Evolutionary conservation across 2,888 invertebrate species (phyloP), one percentile per base, ranked within the genome.

Genomic region (Tenthredo scrophulariae): DNA sequence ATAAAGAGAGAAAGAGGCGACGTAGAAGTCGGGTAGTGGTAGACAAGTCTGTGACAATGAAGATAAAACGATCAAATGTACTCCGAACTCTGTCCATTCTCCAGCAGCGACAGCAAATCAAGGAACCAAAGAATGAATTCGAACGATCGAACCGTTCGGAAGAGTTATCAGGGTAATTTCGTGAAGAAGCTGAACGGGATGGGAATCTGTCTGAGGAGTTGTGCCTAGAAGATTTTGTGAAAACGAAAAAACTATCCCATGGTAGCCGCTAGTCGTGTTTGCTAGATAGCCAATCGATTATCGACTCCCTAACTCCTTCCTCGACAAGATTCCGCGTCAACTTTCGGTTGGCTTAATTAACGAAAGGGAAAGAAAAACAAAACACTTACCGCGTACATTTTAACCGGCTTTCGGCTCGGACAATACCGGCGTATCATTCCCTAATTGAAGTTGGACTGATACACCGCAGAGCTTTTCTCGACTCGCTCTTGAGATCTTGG

Each of bases 61-160:
- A 80, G 80, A 80, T 80, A 58, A 80, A 80, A 80, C 80, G 80
- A 80, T 80, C 80, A 80, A 80, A 80, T 80, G 80, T 80, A 80
- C 80, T 62, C 40, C 37, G 62, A 58, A 80, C 80, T 58, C 80
- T 80, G 80, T 80, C 40, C 62, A 22, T 80, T 80, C 40, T 80
- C 80, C 77, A 77, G 22, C 77, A 54, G 77, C 77, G 77, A 77
- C 77, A 77, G 18, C 77, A 54, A 54, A 77, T 77, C 77, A 77
- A 29, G 54, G 37, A 50, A 80, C 62, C 58, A 62, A 80, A 62
- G 80, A 80, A 80, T 62, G 80, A 80, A 80, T 80, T 58, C 80
- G 54, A 80, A 58, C 58, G 58, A 80, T 80, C 22, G 62, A 26
- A 80, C 22, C 33, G 37, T 43, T 37, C 80, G 37, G 62, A 80